phyloP scores from a whole-genome alignment of 2,888 invertebrate species.

The Caenorhabditis japonica region DNA sequence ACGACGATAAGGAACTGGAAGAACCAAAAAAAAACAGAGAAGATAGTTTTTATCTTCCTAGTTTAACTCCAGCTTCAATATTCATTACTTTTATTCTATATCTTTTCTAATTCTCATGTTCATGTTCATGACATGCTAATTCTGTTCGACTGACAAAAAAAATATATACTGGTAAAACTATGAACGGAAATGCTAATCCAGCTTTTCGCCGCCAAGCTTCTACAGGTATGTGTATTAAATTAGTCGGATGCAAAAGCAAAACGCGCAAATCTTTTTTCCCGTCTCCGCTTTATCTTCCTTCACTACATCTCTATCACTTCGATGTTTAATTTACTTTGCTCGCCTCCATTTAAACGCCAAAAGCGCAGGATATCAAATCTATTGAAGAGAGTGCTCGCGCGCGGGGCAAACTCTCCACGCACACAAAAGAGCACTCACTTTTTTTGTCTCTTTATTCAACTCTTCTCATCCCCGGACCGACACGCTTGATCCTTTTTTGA shows the following conservation, averaged over 20 bases:
- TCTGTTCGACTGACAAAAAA: conserved; percentile 17
- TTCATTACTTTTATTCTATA: not conserved
- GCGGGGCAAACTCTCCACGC: conserved; percentile 35
- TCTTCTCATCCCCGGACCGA: conserved; percentile 13
- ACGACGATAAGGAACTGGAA: no score
- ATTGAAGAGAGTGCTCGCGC: conserved; percentile 14
- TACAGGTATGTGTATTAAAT: conserved; percentile 23
- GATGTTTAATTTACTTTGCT: no score
- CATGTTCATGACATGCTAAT: conserved; percentile 25
- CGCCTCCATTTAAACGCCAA: no score
- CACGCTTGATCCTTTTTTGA: no score
- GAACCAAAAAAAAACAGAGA: no score
- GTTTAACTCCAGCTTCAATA: no score
- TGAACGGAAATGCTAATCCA: conserved; percentile 47
- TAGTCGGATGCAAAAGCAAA: no score
- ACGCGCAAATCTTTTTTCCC: not conserved
- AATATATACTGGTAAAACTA: no score
- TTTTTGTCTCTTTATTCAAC: conserved; percentile 17
- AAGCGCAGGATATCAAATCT: conserved; percentile 48
- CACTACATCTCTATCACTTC: conserved; percentile 3
- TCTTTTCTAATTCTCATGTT: conserved; percentile 2
- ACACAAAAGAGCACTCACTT: conserved; percentile 53
- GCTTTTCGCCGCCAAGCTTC: conserved; percentile 51
- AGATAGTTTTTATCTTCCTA: no score
- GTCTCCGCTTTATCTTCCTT: not conserved